These are phyloP conservation scores for Noctua pronuba DNA, from an alignment of 2,888 invertebrate genomes.

Conservation along the genomic window DNA sequence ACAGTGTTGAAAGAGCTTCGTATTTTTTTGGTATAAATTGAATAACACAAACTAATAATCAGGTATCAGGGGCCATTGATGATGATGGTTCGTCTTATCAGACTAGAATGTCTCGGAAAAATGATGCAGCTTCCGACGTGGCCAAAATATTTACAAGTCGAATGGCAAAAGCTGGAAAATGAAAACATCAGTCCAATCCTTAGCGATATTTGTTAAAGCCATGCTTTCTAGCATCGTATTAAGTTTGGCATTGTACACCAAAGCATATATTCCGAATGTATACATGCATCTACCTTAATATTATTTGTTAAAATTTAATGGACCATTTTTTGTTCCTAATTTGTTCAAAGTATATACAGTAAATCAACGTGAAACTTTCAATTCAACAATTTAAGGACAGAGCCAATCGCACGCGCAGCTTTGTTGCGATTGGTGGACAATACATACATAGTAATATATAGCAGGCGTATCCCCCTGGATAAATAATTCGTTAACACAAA, in stretches of 20 bases:
- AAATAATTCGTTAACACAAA: slow-evolving; percentile 56
- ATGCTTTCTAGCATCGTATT: slow-evolving; percentile 81
- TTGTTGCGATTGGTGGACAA: slow-evolving; percentile 65
- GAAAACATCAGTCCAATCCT: slow-evolving; percentile 82
- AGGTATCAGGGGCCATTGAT: slow-evolving; percentile 81
- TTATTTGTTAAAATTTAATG: slow-evolving; percentile 87
- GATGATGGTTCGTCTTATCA: slow-evolving; percentile 67
- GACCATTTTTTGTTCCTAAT: slow-evolving; percentile 88
- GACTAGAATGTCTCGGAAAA: slow-evolving; percentile 87
- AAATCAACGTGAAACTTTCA: slow-evolving; percentile 73
- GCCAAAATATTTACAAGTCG: slow-evolving; percentile 87
- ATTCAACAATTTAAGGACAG: slow-evolving; percentile 66
- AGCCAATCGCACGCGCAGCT: slow-evolving; percentile 54
- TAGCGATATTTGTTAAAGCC: slow-evolving; percentile 83
- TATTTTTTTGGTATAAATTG: slow-evolving; percentile 89
- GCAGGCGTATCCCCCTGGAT: slow-evolving; percentile 63
- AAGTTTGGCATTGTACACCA: slow-evolving; percentile 85
- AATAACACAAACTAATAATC: slow-evolving; percentile 84
- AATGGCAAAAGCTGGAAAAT: slow-evolving; percentile 78
- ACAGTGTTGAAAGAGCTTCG: slow-evolving; percentile 88
- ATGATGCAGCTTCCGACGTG: slow-evolving; percentile 71
- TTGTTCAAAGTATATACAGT: slow-evolving; percentile 85
- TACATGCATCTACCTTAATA: slow-evolving; percentile 83
- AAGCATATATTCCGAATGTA: slow-evolving; percentile 81
- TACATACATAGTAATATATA: slow-evolving; percentile 65